Percentiles rank a stretch among this genome's conserved stretches.
Evolutionary conservation across 2,797 vertebrate species (phyloP).

Genomic region (Peromyscus eremicus): DNA sequence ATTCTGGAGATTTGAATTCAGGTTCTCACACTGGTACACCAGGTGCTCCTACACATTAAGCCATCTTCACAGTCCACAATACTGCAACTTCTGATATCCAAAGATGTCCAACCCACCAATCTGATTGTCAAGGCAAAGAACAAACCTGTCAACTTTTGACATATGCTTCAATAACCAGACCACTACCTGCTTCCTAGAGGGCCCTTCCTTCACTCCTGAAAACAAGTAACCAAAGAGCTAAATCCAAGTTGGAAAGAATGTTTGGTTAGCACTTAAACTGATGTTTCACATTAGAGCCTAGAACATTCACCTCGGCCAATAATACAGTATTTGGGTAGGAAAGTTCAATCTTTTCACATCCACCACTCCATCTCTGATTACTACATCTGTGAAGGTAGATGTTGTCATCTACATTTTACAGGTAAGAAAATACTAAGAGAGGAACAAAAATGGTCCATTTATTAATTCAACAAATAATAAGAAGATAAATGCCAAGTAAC

Average conservation of each 20-base stretch:
- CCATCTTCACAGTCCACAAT: background rate
- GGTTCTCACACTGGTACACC: no score
- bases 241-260: background rate
- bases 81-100: background rate
- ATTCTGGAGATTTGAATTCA: no score
- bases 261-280: background rate
- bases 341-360: background rate
- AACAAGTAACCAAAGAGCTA: background rate
- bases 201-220: background rate
- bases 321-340: background rate
- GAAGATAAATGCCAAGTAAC: background rate
- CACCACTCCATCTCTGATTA: background rate
- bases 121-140: background rate
- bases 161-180: background rate
- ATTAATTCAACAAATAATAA: background rate
- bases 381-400: background rate
- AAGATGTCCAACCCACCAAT: background rate
- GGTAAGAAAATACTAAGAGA: background rate
- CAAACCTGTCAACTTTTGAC: background rate
- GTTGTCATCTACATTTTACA: background rate
- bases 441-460: background rate
- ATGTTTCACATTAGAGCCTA: background rate
- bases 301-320: background rate
- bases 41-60: background rate
- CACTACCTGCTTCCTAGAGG: background rate